Conservation (phyloP, 2,888 invertebrate genomes). For the Seladonia tumulorum region DNA sequence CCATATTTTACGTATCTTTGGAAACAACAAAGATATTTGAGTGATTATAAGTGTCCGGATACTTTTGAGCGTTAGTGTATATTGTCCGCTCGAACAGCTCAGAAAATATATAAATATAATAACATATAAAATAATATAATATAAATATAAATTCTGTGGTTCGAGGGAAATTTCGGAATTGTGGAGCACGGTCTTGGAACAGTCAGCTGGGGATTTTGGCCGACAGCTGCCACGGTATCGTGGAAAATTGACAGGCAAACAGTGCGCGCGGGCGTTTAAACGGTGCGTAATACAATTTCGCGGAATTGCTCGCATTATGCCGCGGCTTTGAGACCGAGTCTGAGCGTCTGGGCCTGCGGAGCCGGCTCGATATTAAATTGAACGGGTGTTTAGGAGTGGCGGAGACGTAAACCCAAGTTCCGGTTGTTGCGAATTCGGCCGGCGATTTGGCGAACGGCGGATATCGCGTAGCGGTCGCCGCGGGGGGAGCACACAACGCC, state of each 20-base stretch:
- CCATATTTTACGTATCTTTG: no score
- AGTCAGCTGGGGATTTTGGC: not conserved
- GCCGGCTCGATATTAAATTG: slow-evolving; percentile 60
- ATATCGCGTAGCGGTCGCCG: slow-evolving; percentile 31
- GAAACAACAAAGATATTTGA: no score
- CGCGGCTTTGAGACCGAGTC: slow-evolving; percentile 36
- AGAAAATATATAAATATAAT: not conserved
- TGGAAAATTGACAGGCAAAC: slow-evolving; percentile 7
- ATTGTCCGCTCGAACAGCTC: not conserved
- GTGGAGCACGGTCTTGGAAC: not conserved
- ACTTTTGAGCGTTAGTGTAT: no score
- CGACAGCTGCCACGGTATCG: not conserved
- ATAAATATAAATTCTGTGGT: not conserved
- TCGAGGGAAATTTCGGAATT: not conserved
- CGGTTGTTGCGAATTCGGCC: slow-evolving; percentile 9
- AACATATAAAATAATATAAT: no score
- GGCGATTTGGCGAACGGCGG: slow-evolving; percentile 11
- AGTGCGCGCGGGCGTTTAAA: slow-evolving; percentile 24
- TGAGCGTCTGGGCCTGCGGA: slow-evolving; percentile 4
- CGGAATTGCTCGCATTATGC: slow-evolving; percentile 46
- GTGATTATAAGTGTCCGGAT: no score
- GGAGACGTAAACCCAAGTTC: slow-evolving; percentile 43
- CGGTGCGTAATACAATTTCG: slow-evolving; percentile 41
- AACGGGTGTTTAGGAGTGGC: slow-evolving; percentile 47
- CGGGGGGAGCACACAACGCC: not conserved